Evolutionary conservation across 1,140 invertebrate species (phyloP).

Genomic region (Heliconius eleuchia): DNA sequence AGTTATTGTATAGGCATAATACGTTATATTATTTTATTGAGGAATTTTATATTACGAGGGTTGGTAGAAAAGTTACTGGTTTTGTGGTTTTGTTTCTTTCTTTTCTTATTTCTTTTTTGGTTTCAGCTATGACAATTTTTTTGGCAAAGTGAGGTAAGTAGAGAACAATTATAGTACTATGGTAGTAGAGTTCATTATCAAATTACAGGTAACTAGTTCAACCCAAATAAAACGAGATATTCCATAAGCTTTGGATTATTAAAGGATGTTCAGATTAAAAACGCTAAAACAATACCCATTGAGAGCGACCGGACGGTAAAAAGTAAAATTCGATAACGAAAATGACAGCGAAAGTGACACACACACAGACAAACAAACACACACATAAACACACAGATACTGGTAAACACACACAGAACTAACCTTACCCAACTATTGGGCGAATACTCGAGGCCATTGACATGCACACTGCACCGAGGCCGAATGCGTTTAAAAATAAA

Average conservation of each 20-base stretch:
- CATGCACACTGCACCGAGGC: constrained; percentile 57
- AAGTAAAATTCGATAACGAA: constrained; percentile 48
- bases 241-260: no score
- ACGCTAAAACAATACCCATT: constrained; percentile 2
- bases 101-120: no score
- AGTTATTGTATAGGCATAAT: background rate
- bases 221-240: no score
- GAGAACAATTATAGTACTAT: no score
- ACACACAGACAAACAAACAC: constrained; percentile 49
- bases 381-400: constrained; percentile 54
- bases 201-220: no score
- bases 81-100: no score
- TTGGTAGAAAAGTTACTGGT: no score
- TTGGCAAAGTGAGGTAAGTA: no score
- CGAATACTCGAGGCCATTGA: constrained; percentile 59
- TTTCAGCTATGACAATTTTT: no score
- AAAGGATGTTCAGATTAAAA: constrained; percentile 1
- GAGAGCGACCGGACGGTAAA: constrained; percentile 27
- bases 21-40: background rate
- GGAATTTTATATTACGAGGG: no score
- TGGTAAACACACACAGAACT: constrained; percentile 53
- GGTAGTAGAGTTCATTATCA: no score
- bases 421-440: constrained; percentile 74
- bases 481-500: constrained; percentile 63
- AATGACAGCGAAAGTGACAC: constrained; percentile 66